phyloP scores from a whole-genome alignment of 2,113 vertebrate species.

The Podarcis muralis region DNA sequence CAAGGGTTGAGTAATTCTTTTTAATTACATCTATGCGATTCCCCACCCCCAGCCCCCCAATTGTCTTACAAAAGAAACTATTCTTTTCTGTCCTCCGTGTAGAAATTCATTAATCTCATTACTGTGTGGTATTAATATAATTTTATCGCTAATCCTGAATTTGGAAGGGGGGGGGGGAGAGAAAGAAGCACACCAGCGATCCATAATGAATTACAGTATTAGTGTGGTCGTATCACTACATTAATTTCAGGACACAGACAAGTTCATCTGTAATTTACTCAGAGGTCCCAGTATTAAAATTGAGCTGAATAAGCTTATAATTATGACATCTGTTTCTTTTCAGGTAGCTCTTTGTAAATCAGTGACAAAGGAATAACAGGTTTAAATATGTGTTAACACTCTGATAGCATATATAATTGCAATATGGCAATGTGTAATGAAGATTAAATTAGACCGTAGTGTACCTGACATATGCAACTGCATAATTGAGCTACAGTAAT shows the following conservation, averaged over 20 bases:
- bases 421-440: conserved; percentile 85
- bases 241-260: conserved; percentile 82
- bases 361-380: conserved; percentile 84
- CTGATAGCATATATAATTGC: conserved; percentile 84
- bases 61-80: conserved; percentile 81
- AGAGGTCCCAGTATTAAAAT: conserved; percentile 72
- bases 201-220: conserved; percentile 87
- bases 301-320: conserved; percentile 85
- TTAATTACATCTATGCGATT: conserved; percentile 98
- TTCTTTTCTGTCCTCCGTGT: conserved; percentile 80
- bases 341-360: conserved; percentile 83
- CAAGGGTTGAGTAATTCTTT: conserved; percentile 95
- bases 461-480: conserved; percentile 77
- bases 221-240: conserved; percentile 76
- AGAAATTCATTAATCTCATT: conserved; percentile 99
- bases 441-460: conserved; percentile 84
- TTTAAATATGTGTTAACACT: conserved; percentile 88
- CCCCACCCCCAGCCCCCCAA: conserved; percentile 76
- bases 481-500: conserved; percentile 72
- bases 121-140: conserved; percentile 99
- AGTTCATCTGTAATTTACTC: conserved; percentile 79
- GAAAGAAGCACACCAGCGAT: conserved; percentile 76
- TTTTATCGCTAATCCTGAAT: conserved; percentile 99
- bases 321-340: conserved; percentile 87
- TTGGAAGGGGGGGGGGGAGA: conserved; percentile 52